A percentile compares a stretch with the other conserved stretches of the same genome.
These are phyloP conservation scores for Butastur rufipennis DNA, from an alignment of 2,113 vertebrate species.

Conservation along the genomic window DNA sequence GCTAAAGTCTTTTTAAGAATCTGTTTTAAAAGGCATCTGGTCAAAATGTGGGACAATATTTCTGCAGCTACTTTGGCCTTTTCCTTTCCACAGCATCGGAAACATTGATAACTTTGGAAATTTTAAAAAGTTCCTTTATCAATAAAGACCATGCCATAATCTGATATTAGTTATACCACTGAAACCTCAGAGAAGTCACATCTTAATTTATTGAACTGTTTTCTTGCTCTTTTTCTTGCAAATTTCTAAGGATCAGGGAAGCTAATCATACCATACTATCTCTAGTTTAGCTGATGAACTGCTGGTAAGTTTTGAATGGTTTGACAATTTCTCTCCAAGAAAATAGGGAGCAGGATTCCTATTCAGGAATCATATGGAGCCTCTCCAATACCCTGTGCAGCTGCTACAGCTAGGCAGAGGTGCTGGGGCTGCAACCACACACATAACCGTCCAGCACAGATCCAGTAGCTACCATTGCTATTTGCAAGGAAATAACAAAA, in stretches of 20 bases:
- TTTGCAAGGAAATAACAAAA: not conserved
- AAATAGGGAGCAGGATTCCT: not conserved
- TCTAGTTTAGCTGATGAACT: not conserved
- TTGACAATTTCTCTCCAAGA: not conserved
- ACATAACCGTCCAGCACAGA: rapidly evolving
- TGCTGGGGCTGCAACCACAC: not conserved
- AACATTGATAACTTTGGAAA: not conserved
- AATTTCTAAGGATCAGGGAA: not conserved
- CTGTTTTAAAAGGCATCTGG: not conserved
- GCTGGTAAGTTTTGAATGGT: not conserved
- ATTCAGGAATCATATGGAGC: not conserved
- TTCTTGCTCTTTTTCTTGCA: not conserved
- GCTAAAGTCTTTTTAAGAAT: not conserved
- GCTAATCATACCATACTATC: not conserved
- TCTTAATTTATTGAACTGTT: not conserved
- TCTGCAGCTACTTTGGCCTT: not conserved
- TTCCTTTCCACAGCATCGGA: not conserved
- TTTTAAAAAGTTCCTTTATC: not conserved
- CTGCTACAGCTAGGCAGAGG: not conserved
- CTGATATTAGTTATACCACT: not conserved
- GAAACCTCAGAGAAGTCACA: not conserved
- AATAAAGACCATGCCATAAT: not conserved
- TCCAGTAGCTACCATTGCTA: not conserved
- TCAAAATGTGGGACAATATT: not conserved
- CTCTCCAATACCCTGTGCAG: not conserved